Base-by-base conservation (phyloP, 2,797 vertebrate species). In the Simalia tracyae region DNA sequence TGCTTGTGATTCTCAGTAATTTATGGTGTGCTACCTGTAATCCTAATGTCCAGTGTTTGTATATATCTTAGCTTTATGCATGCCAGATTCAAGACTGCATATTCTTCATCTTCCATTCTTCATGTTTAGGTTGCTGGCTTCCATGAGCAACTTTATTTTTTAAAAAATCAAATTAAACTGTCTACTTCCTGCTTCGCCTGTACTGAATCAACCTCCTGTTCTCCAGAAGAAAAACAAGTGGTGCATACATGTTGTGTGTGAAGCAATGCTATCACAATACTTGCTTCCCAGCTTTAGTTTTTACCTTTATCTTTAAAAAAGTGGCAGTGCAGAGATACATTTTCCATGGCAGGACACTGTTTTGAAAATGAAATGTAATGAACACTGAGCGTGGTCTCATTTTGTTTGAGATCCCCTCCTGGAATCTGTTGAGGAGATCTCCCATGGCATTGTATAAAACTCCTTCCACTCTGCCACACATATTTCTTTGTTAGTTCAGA, bases 401-500 rank as follows among this genome's bases (percentile, higher is more conserved):
- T 97, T 95, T 92, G 93, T 91, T 91, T 87, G 93, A 95, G 94
- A 96, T 95, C 95, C 93, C 95, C 93, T 96, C 96, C 95, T 96
- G 95, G 94, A 96, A 86, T 94, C 94, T 95, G 96, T 96, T 97
- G 96, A 94, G 96, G 96, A 97, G 97, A 97, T 97, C 97, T 97
- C 97, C 97, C 95, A 97, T 97, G 96, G 97, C 97, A 98, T 97
- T 98, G 98, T 98, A 98, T 98, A 98, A 98, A 97, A 97, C 98
- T 98, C 97, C 97, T 97, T 97, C 97, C 96, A 97, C 97, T 97
- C 98, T 97, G 97, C 97, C 96, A 98, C 98, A 98, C 98, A 97
- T 97, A 97, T 98, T 98, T 98, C 98, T 99, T 99, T 99, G 98
- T 99, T 98, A 98, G 98, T 98, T 97, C 98, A 97, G 97, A 98